Percentiles rank a stretch among this genome's conserved stretches.
phyloP scores from a whole-genome alignment of 2,888 invertebrate genomes.

The Ecliptopera silaceata region DNA sequence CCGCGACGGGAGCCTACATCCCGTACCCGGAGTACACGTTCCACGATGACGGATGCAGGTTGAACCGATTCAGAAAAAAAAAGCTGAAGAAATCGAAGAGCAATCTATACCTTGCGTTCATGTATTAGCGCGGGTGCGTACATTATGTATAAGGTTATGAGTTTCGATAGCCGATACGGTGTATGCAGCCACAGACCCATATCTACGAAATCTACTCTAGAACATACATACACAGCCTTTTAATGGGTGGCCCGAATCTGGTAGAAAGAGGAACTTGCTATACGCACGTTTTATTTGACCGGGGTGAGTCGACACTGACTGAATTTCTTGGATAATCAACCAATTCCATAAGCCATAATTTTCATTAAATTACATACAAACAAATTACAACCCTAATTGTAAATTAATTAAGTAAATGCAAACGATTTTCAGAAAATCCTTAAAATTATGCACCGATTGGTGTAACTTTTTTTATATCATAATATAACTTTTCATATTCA shows the following conservation, averaged over 20 bases:
- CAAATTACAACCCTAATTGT: no score
- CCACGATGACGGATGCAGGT: conserved; percentile 59
- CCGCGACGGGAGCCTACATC: conserved; percentile 64
- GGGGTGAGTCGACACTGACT: conserved; percentile 26
- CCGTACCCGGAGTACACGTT: conserved; percentile 72
- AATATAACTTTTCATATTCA: no score
- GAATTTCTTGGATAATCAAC: conserved; percentile 9
- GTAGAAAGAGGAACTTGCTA: conserved; percentile 64
- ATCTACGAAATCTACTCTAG: conserved; percentile 47
- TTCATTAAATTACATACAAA: no score
- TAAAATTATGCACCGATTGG: no score
- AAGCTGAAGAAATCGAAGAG: conserved; percentile 63
- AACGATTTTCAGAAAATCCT: no score
- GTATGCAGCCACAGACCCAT: conserved; percentile 69
- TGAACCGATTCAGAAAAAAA: conserved; percentile 56
- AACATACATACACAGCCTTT: conserved; percentile 62
- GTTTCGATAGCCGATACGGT: conserved; percentile 79
- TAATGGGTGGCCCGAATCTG: conserved; percentile 81
- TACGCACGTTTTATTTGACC: conserved; percentile 68
- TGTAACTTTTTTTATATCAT: no score
- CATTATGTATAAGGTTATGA: conserved; percentile 64
- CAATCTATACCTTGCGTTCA: conserved; percentile 79
- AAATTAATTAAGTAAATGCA: no score
- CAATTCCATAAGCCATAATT: no score
- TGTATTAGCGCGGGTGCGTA: conserved; percentile 69